Evolutionary conservation across 2,113 vertebrate genomes (phyloP).

Genomic region (Vimba vimba): DNA sequence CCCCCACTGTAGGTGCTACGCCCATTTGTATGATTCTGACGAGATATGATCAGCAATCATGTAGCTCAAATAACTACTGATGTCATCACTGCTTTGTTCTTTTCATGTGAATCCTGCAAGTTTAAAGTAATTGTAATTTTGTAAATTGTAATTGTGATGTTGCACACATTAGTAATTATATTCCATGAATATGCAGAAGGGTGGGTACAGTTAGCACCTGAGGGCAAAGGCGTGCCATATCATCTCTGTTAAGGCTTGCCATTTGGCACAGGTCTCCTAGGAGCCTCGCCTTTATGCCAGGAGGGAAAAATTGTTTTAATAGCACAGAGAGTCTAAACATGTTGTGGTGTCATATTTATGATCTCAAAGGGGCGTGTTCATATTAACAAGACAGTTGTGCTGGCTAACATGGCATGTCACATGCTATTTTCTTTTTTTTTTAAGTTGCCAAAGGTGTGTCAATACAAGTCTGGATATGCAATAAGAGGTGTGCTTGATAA

Average conservation of each 20-base stretch:
- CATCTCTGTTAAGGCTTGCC: conserved; percentile 22
- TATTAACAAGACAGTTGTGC: background rate
- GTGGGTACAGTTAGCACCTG: conserved; percentile 2
- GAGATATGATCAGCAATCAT: conserved; percentile 19
- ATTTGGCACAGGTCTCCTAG: conserved; percentile 30
- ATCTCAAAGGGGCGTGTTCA: conserved; percentile 8
- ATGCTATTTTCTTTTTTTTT: background rate
- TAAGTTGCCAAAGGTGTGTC: conserved; percentile 5
- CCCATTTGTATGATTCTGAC: conserved; percentile 7
- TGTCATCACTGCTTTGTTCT: background rate
- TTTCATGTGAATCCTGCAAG: conserved; percentile 15
- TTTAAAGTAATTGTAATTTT: conserved; percentile 1
- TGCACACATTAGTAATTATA: background rate
- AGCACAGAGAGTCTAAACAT: conserved; percentile 17
- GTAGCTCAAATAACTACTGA: background rate
- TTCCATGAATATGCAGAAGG: background rate
- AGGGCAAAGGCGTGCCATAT: conserved; percentile 28
- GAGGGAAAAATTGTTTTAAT: conserved; percentile 2
- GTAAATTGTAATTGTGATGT: background rate
- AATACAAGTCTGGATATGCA: background rate
- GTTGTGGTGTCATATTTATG: conserved; percentile 15
- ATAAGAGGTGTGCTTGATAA: background rate
- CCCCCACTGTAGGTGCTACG: conserved; percentile 35
- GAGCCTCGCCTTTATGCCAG: conserved; percentile 41
- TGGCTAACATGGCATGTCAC: background rate